These are phyloP conservation scores for Acanthochromis polyacanthus DNA, from an alignment of 2,113 vertebrate genomes.

Conservation along the genomic window DNA sequence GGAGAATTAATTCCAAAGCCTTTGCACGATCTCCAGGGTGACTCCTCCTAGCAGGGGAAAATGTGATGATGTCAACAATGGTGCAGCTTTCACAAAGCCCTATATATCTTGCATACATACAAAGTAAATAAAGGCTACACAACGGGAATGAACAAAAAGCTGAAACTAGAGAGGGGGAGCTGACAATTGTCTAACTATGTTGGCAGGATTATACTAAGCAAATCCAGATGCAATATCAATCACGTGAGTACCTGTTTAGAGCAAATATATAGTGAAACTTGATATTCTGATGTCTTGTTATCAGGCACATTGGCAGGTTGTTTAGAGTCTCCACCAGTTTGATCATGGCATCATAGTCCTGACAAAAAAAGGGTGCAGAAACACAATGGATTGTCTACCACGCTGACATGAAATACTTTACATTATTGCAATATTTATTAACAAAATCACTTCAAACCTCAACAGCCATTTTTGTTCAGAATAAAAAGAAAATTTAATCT, in stretches of 20 bases:
- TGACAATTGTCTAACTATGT: not conserved
- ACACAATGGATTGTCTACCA: slow-evolving; percentile 45
- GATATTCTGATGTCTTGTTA: slow-evolving; percentile 88
- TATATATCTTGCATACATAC: not conserved
- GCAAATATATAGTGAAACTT: slow-evolving; percentile 95
- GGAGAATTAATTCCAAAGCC: slow-evolving; percentile 88
- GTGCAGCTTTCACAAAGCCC: not conserved
- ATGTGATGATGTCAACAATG: not conserved
- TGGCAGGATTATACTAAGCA: not conserved
- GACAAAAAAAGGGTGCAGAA: slow-evolving; percentile 10
- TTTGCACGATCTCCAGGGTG: slow-evolving; percentile 88
- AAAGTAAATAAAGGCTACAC: not conserved
- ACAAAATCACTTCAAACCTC: too few relatives aligned
- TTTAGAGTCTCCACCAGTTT: slow-evolving; percentile 90
- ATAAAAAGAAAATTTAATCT: too few relatives aligned
- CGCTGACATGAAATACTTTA: too few relatives aligned
- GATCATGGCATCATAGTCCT: slow-evolving; percentile 92
- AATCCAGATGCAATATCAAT: not conserved
- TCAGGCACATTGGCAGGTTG: slow-evolving; percentile 87
- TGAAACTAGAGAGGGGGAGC: not conserved
- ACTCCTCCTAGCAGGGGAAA: slow-evolving; percentile 85
- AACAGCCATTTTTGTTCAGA: too few relatives aligned
- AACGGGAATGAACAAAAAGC: not conserved
- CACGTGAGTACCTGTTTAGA: slow-evolving; percentile 87
- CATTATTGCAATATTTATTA: too few relatives aligned